phyloP scores from a whole-genome alignment of 2,113 vertebrate genomes.

The Burhinus oedicnemus region DNA sequence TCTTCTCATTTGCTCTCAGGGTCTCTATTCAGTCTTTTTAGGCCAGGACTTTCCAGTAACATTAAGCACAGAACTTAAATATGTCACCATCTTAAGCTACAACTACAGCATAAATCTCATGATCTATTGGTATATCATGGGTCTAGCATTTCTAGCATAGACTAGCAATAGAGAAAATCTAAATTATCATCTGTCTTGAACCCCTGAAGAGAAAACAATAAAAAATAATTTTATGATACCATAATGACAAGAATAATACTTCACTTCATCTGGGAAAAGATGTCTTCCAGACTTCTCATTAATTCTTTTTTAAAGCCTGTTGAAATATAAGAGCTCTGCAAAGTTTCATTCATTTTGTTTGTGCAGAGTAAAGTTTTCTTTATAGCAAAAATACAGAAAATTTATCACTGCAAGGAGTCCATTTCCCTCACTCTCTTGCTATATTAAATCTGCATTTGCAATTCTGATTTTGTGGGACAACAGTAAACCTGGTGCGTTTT shows the following conservation, averaged over 20 bases:
- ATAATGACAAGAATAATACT: constrained; percentile 54
- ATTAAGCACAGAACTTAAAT: constrained; percentile 17
- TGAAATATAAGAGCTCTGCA: constrained; percentile 4
- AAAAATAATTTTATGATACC: constrained; percentile 57
- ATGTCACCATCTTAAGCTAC: constrained; percentile 14
- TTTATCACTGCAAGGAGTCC: background rate
- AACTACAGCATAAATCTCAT: constrained; percentile 14
- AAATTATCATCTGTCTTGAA: constrained; percentile 57
- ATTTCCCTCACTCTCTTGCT: background rate
- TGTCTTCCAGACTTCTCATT: constrained; percentile 26
- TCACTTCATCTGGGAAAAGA: constrained; percentile 34
- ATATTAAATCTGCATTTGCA: background rate
- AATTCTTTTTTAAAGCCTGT: constrained; percentile 31
- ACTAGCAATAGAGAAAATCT: constrained; percentile 29
- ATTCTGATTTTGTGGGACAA: background rate
- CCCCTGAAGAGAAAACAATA: constrained; percentile 47
- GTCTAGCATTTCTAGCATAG: constrained; percentile 31
- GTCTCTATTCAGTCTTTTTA: background rate
- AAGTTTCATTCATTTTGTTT: constrained; percentile 55
- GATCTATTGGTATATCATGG: background rate
- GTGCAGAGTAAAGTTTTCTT: constrained; percentile 57
- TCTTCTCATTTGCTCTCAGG: background rate
- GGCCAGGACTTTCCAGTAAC: background rate
- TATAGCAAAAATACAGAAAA: background rate
- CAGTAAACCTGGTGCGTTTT: background rate